Percentiles rank a stretch among this genome's conserved stretches.
These are phyloP conservation scores for Acanthurus lineatus DNA, from an alignment of 2,797 vertebrate genomes.

Conservation along the genomic window DNA sequence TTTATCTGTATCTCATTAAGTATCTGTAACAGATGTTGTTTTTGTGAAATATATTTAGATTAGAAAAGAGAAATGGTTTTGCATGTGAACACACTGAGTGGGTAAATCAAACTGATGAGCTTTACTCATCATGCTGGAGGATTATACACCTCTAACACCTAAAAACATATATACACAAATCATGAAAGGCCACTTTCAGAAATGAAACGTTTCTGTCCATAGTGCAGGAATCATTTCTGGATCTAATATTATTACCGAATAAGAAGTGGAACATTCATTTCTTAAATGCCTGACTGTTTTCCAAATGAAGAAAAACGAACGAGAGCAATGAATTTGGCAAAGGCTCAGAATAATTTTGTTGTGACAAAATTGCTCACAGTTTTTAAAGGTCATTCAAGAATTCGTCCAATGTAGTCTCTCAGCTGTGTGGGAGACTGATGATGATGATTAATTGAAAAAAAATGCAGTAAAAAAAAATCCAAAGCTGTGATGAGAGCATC, in stretches of 20 bases:
- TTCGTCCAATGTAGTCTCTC: background rate
- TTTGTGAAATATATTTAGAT: background rate
- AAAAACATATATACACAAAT: too few species aligned
- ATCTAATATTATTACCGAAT: too few species aligned
- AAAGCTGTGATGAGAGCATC: too few species aligned
- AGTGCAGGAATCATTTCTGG: too few species aligned
- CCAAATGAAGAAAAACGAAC: background rate
- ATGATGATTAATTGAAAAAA: constrained; percentile 12
- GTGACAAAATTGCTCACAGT: background rate
- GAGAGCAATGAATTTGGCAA: constrained; percentile 3
- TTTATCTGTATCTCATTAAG: background rate
- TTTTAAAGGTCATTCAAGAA: constrained; percentile 5
- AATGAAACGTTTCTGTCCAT: too few species aligned
- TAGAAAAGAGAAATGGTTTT: background rate
- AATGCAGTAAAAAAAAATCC: background rate
- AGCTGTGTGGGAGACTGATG: constrained; percentile 18
- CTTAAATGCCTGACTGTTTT: too few species aligned
- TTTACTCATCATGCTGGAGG: too few species aligned
- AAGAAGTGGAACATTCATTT: too few species aligned
- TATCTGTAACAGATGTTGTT: background rate
- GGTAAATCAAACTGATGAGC: too few species aligned
- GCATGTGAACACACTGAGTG: background rate
- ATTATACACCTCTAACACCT: too few species aligned
- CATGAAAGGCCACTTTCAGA: too few species aligned
- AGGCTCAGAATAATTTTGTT: background rate